phyloP scores from a whole-genome alignment of 2,888 invertebrate species.

The Baronia brevicornis region DNA sequence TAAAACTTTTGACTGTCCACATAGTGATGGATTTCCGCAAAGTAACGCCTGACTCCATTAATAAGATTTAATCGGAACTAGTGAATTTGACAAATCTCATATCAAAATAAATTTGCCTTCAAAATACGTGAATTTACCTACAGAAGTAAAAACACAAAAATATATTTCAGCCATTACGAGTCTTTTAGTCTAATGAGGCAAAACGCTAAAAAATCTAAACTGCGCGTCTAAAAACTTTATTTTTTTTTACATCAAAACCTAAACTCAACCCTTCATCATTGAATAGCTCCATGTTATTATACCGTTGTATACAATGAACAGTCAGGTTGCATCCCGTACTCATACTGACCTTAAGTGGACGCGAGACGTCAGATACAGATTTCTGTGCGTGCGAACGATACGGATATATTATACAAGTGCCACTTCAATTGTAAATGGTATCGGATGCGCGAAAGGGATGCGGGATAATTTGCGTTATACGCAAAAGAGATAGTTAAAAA shows the following conservation, averaged over 20 bases:
- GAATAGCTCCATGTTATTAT: constrained; percentile 20
- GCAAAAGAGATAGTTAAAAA: constrained; percentile 16
- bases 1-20: too few relatives aligned
- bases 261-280: constrained; percentile 17
- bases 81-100: too few relatives aligned
- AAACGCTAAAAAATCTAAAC: constrained; percentile 2
- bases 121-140: not conserved
- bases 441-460: constrained; percentile 44
- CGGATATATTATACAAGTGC: constrained; percentile 37
- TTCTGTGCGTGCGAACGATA: constrained; percentile 33
- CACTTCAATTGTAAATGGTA: constrained; percentile 69
- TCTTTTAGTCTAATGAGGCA: constrained; percentile 4
- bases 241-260: constrained; percentile 5
- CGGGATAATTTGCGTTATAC: constrained; percentile 5
- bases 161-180: constrained; percentile 6
- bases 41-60: too few relatives aligned
- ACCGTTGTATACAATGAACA: constrained; percentile 50
- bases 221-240: constrained; percentile 9
- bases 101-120: too few relatives aligned
- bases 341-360: constrained; percentile 49
- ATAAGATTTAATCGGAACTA: constrained; percentile 3
- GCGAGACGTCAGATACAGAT: constrained; percentile 31
- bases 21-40: too few relatives aligned
- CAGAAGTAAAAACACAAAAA: constrained; percentile 7
- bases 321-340: constrained; percentile 47